These are phyloP conservation scores for Gallinago solitaria DNA, from an alignment of 2,797 vertebrate species.

Conservation along the genomic window DNA sequence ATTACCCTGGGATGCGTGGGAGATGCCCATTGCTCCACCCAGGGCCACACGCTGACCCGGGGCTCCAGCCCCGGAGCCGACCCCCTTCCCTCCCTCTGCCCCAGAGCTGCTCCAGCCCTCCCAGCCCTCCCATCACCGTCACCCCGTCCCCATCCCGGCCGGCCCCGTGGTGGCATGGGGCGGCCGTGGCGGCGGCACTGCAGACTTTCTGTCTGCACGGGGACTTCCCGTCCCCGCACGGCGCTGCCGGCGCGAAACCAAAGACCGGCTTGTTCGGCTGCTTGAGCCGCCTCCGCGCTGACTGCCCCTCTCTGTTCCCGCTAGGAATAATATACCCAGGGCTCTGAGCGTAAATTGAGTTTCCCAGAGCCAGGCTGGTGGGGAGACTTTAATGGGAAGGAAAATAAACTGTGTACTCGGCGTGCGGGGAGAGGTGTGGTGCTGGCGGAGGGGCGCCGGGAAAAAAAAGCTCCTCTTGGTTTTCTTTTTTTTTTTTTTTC, in stretches of 20 bases:
- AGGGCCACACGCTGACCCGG: fast-evolving
- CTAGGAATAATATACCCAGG: conserved; percentile 60
- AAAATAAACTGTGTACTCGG: conserved; percentile 69
- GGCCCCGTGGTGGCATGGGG: background rate
- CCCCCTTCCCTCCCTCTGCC: no score
- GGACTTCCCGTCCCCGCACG: conserved; percentile 79
- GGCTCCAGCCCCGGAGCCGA: fast-evolving
- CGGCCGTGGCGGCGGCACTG: conserved; percentile 45
- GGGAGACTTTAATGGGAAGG: conserved; percentile 65
- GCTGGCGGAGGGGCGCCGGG: background rate
- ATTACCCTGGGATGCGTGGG: fast-evolving
- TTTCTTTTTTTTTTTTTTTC: background rate
- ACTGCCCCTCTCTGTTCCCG: conserved; percentile 38
- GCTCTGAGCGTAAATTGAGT: conserved; percentile 63
- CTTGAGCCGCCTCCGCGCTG: conserved; percentile 26
- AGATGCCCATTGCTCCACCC: fast-evolving
- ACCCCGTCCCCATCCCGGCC: background rate
- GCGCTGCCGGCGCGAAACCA: conserved; percentile 61
- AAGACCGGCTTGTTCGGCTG: conserved; percentile 47
- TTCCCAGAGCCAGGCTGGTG: conserved; percentile 52
- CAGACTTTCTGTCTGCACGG: conserved; percentile 79
- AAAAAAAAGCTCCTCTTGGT: conserved; percentile 18
- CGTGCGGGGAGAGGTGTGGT: conserved; percentile 43
- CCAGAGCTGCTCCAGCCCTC: background rate
- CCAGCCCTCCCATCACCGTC: background rate